These are phyloP conservation scores for Lordiphosa mommai DNA, from an alignment of 1,140 invertebrate genomes.

Conservation along the genomic window DNA sequence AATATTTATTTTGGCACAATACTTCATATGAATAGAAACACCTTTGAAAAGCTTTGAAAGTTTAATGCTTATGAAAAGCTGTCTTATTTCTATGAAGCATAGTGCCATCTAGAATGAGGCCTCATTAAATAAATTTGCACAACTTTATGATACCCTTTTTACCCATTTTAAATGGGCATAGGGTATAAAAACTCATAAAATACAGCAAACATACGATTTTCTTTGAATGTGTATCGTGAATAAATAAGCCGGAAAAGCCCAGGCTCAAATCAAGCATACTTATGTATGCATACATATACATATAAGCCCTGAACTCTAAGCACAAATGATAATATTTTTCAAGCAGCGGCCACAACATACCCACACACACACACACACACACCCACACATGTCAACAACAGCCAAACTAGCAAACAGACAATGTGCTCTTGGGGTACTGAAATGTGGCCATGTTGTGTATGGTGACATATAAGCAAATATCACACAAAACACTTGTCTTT, in stretches of 20 bases:
- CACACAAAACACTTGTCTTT: slow-evolving; percentile 27
- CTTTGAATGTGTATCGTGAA: background rate
- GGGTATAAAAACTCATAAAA: too few species aligned
- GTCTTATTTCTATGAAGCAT: too few species aligned
- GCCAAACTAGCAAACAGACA: slow-evolving; percentile 23
- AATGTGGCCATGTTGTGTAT: slow-evolving; percentile 18
- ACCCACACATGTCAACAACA: slow-evolving; percentile 30
- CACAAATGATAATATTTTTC: slow-evolving; percentile 51
- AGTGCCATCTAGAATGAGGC: too few species aligned
- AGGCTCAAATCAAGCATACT: slow-evolving; percentile 8
- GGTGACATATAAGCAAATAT: slow-evolving; percentile 36
- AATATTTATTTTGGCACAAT: too few species aligned
- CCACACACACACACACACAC: background rate
- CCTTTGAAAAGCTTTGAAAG: too few species aligned
- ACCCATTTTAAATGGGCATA: too few species aligned
- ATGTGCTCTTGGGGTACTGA: slow-evolving; percentile 1
- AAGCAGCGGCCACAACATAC: slow-evolving; percentile 18
- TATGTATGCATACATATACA: too few species aligned
- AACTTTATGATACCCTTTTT: too few species aligned
- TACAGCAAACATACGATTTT: background rate
- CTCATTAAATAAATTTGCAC: too few species aligned
- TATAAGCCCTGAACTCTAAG: slow-evolving; percentile 28
- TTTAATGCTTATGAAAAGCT: too few species aligned
- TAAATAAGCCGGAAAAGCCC: slow-evolving; percentile 1
- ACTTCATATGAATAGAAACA: too few species aligned